Evolutionary conservation across 1,140 invertebrate genomes (phyloP), one percentile per base, ranked within the genome.

Genomic region (Drosophila bocqueti): DNA sequence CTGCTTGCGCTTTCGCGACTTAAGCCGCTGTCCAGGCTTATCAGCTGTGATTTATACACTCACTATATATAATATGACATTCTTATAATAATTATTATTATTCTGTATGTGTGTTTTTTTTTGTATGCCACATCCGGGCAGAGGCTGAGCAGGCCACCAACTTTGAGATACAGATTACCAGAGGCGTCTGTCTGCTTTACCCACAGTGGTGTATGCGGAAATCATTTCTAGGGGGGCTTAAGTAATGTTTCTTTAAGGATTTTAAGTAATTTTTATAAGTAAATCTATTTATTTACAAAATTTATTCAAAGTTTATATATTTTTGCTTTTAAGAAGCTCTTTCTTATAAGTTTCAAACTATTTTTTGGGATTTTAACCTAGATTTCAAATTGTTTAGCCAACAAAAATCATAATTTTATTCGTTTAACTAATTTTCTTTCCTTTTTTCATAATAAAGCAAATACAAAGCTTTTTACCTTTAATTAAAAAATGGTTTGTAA

Each of bases 101-200:
- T n/a, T 29, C 24, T 24, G 8, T 63, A 80, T 83, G 24, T 24
- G 2, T 24, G 2, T 50, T 54, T 68, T 61, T 40, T 67, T 63
- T 83, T 80, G 59, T 84, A 62, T 79, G 79, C 79, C 83, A 90
- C 85, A 90, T 90, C 85, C 85, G 85, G 81, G 84, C 80, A 54
- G 54, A 49, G 81, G 84, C 80, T 49, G 65, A 54, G 62, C 60
- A 61, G 52, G 75, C 59, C 81, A 82, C 81, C 64, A 86, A 78
- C 62, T 85, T 63, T 84, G 61, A 69, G 62, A 78, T 62, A 58
- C 58, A 89, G 84, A 87, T 87, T 87, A 85, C 49, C 75, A 68
- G 61, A 11, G 55, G 49, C 38, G 46, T 45, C 38, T 38, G 46
- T 73, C 43, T 38, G 9, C 21, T 71, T 34, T 7, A 9, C n/a